Conservation (phyloP, 2,113 vertebrate genomes). For the Nannobrachium achirus region DNA sequence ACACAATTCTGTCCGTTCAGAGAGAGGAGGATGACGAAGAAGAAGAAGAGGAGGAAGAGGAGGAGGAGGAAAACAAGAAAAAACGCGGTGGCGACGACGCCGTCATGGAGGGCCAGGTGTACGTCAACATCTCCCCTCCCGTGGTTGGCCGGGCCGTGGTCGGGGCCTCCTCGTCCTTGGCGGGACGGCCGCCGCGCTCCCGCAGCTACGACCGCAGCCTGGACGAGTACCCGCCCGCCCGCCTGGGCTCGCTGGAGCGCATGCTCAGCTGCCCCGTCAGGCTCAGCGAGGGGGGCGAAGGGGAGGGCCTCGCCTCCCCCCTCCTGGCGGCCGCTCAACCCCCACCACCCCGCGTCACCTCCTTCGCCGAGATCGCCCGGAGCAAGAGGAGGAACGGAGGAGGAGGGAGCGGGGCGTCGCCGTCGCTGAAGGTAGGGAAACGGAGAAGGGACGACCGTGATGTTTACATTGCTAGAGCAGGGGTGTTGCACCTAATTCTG, state of each 20-base stretch:
- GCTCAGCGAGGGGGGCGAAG: constrained; percentile 83
- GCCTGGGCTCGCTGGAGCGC: constrained; percentile 89
- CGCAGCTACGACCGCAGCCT: constrained; percentile 96
- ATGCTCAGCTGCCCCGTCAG: constrained; percentile 96
- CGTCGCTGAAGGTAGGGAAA: constrained; percentile 67
- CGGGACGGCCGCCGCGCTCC: constrained; percentile 83
- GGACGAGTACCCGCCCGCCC: constrained; percentile 82
- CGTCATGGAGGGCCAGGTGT: constrained; percentile 89
- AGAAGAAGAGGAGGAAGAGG: constrained; percentile 17
- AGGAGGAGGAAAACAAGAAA: constrained; percentile 17
- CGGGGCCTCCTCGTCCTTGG: constrained; percentile 54
- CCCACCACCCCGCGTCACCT: constrained; percentile 88
- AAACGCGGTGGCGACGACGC: constrained; percentile 11
- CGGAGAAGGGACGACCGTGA: no score
- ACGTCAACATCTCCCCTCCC: constrained; percentile 90
- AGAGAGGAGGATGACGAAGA: constrained; percentile 27
- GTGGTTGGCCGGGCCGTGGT: constrained; percentile 12
- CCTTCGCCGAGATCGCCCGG: constrained; percentile 93
- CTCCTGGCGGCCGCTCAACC: constrained; percentile 66
- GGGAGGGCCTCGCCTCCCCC: not conserved
- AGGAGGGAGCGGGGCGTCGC: constrained; percentile 70
- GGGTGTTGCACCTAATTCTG: no score
- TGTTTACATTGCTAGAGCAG: no score
- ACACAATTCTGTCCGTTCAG: constrained; percentile 23
- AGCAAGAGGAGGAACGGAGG: constrained; percentile 82